Conservation (phyloP, 2,888 invertebrate species). For the Panzeria rudis region DNA sequence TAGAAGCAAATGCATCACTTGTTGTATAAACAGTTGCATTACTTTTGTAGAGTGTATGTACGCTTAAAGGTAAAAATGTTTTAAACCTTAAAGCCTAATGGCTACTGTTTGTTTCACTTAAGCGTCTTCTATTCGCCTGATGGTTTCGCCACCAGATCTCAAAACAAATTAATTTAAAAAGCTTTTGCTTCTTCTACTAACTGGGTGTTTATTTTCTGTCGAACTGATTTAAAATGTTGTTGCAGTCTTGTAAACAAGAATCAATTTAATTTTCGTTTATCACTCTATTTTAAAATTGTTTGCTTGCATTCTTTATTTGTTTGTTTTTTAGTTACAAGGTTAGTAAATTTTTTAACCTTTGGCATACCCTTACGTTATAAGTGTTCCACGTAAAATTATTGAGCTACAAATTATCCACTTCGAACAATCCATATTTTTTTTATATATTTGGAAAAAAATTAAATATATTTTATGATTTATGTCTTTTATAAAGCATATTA, state of each 20-base stretch:
- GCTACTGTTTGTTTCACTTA: constrained; percentile 48
- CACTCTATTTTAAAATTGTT: constrained; percentile 61
- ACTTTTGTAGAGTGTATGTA: constrained; percentile 7
- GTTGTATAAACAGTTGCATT: too few species aligned
- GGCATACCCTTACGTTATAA: too few species aligned
- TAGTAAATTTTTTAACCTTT: not conserved
- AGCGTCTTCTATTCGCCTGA: not conserved
- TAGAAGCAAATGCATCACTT: not conserved
- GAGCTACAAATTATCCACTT: too few species aligned
- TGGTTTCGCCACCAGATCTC: constrained; percentile 23
- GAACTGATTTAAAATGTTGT: constrained; percentile 25
- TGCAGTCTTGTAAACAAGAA: constrained; percentile 56
- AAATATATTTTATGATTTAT: too few species aligned
- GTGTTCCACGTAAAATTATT: too few species aligned
- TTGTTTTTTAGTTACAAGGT: not conserved
- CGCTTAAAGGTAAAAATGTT: constrained; percentile 6
- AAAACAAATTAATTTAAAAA: constrained; percentile 53
- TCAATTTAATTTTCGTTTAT: constrained; percentile 65
- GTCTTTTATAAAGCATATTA: too few species aligned
- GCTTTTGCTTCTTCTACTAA: constrained; percentile 12
- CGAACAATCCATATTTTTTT: too few species aligned
- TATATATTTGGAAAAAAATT: too few species aligned
- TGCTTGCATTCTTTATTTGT: not conserved
- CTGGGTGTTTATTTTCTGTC: not conserved
- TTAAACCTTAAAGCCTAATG: constrained; percentile 52